A percentile compares a stretch with the other conserved stretches of the same genome.
Evolutionary conservation across 2,888 invertebrate species (phyloP).

Genomic region (Microplitis deprimator): DNA sequence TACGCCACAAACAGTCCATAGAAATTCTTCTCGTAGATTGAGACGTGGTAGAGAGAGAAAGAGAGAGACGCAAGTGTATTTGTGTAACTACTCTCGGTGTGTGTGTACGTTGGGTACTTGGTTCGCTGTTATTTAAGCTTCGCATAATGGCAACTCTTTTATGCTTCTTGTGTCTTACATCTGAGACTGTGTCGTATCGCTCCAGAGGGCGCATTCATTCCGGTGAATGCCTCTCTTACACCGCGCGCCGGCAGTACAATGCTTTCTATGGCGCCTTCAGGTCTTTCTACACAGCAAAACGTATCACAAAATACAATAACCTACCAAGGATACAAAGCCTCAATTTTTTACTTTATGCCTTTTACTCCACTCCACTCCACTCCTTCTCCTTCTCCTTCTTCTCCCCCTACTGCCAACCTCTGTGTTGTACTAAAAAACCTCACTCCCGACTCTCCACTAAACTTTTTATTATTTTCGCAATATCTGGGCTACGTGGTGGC

Average conservation of each 20-base stretch:
- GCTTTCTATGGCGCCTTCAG: constrained; percentile 56
- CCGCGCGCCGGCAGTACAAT: constrained; percentile 56
- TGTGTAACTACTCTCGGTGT: neutral
- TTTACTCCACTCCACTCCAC: neutral
- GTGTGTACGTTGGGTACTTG: constrained; percentile 28
- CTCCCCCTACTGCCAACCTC: no score
- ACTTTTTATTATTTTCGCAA: no score
- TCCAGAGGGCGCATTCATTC: constrained; percentile 65
- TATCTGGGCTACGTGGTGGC: no score
- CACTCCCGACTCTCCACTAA: no score
- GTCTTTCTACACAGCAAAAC: constrained; percentile 43
- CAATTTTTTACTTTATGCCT: neutral
- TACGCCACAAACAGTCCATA: constrained; percentile 57
- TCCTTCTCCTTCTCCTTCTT: neutral
- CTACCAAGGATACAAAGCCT: constrained; percentile 43
- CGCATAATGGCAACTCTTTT: constrained; percentile 69
- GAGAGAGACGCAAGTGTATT: constrained; percentile 14
- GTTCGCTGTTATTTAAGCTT: constrained; percentile 69
- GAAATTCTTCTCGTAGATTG: constrained; percentile 46
- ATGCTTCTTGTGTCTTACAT: constrained; percentile 69
- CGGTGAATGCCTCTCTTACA: constrained; percentile 56
- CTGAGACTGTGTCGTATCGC: constrained; percentile 66
- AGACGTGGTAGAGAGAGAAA: constrained; percentile 29
- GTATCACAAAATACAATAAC: constrained; percentile 44
- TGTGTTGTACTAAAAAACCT: no score